Evolutionary conservation across 2,113 vertebrate genomes (phyloP).

Genomic region (Ptilonorhynchus violaceus): DNA sequence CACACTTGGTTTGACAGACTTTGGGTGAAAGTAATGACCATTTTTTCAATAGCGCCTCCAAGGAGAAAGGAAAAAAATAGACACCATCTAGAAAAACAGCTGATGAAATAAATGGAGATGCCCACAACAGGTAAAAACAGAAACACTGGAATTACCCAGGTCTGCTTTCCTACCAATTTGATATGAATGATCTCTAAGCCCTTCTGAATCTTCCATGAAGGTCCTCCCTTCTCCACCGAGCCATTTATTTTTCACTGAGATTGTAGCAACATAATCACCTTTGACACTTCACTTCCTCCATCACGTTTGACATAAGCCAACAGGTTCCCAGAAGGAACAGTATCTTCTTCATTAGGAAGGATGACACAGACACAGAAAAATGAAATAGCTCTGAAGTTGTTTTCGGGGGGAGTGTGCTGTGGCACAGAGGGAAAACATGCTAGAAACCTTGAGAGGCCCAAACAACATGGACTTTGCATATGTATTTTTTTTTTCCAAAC

Average conservation of each 20-base stretch:
- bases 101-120: neutral
- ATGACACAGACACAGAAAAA: neutral
- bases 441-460: neutral
- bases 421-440: neutral
- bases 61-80: neutral
- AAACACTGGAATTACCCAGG: neutral
- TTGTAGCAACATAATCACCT: neutral
- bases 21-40: neutral
- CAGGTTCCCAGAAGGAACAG: neutral
- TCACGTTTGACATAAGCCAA: neutral
- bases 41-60: neutral
- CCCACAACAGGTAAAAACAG: neutral
- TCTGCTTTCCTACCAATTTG: neutral
- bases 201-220: neutral
- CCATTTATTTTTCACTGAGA: neutral
- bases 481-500: neutral
- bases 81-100: neutral
- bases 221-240: neutral
- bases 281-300: neutral
- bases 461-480: neutral
- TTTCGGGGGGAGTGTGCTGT: neutral
- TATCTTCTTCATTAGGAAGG: neutral
- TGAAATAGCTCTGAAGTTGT: neutral
- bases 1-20: neutral
- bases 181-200: neutral